A percentile compares a stretch with the other conserved stretches of the same genome.
phyloP scores from a whole-genome alignment of 2,113 vertebrate genomes.

The Caretta caretta region DNA sequence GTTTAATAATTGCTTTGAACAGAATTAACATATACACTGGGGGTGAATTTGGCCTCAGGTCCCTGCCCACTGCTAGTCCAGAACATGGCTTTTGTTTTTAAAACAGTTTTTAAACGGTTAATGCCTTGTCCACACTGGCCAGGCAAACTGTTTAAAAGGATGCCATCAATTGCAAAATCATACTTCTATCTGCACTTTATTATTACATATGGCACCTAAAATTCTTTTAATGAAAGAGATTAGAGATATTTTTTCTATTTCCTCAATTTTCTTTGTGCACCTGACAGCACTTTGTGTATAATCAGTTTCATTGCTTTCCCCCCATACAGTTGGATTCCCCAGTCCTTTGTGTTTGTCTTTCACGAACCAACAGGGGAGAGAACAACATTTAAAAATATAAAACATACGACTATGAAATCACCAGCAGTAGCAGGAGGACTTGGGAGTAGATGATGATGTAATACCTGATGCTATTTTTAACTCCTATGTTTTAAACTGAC shows the following conservation, averaged over 20 bases:
- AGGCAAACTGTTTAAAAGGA: conserved; percentile 17
- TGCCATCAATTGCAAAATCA: background rate
- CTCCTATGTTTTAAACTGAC: background rate
- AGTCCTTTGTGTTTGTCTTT: conserved; percentile 44
- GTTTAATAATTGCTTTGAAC: accelerated
- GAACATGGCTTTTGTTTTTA: background rate
- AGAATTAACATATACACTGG: background rate
- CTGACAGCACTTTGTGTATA: conserved; percentile 6
- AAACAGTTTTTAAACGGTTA: background rate
- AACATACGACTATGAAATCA: background rate
- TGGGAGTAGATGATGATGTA: background rate
- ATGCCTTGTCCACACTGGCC: background rate
- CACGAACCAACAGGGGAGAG: background rate
- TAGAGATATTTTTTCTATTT: conserved; percentile 34
- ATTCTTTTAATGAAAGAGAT: conserved; percentile 28
- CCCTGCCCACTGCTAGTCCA: background rate
- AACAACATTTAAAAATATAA: background rate
- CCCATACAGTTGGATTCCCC: background rate
- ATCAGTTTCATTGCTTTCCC: background rate
- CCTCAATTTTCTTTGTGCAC: conserved; percentile 25
- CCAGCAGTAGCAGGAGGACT: background rate
- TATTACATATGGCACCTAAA: background rate
- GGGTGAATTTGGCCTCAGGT: background rate
- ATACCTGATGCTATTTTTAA: background rate
- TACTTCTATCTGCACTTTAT: background rate